Percentiles rank a stretch among this genome's conserved stretches.
phyloP scores from a whole-genome alignment of 2,888 invertebrate genomes.

The Dicyrtoma fusca region DNA sequence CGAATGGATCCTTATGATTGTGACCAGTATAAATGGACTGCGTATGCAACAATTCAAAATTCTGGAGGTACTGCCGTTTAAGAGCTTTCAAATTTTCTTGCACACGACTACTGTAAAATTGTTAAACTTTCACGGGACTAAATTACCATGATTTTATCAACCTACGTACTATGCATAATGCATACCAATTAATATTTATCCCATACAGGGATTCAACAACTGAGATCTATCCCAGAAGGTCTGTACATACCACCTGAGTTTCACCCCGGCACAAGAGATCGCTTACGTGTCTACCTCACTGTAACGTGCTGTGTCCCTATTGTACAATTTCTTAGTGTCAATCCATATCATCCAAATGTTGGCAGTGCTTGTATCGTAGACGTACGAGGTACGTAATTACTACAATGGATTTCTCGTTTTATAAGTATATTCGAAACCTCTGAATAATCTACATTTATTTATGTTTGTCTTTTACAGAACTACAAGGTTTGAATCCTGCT shows the following conservation, averaged over 20 bases:
- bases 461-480: constrained; percentile 40
- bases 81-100: not conserved
- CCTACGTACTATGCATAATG: not conserved
- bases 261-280: constrained; percentile 40
- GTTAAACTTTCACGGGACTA: not conserved
- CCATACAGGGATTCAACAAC: constrained; percentile 36
- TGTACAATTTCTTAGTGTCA: constrained; percentile 50
- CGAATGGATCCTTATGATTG: constrained; percentile 52
- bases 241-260: constrained; percentile 43
- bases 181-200: not conserved
- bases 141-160: not conserved
- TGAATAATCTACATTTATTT: not conserved
- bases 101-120: not conserved
- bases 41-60: constrained; percentile 53
- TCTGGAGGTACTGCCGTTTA: constrained; percentile 39
- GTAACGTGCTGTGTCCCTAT: constrained; percentile 52
- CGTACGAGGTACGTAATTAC: constrained; percentile 44
- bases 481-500: constrained; percentile 54
- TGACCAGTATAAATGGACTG: constrained; percentile 55
- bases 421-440: not conserved
- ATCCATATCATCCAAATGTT: constrained; percentile 40
- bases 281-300: constrained; percentile 51
- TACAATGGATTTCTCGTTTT: not conserved
- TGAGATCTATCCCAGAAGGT: constrained; percentile 51
- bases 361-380: constrained; percentile 49